phyloP scores from a whole-genome alignment of 2,888 invertebrate genomes.

The Xestia c-nigrum region DNA sequence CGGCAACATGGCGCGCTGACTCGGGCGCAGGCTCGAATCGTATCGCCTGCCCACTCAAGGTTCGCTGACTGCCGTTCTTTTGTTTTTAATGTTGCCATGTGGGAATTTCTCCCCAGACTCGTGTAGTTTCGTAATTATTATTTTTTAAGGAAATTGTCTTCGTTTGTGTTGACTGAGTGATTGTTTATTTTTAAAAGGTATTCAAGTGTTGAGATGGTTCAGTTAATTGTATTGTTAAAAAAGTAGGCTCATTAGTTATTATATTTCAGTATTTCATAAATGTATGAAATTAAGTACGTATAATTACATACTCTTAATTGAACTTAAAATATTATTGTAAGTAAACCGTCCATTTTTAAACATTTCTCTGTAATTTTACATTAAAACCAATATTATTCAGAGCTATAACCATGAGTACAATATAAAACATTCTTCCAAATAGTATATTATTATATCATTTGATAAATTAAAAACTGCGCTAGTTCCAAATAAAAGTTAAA shows the following conservation, averaged over 20 bases:
- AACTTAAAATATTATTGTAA: not conserved
- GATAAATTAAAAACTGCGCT: not conserved
- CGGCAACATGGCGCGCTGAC: conserved; percentile 90
- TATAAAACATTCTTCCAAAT: not conserved
- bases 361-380: not conserved
- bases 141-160: conserved; percentile 32
- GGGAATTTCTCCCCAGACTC: conserved; percentile 66
- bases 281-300: not conserved
- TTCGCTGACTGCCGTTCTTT: conserved; percentile 91
- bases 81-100: conserved; percentile 89
- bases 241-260: not conserved
- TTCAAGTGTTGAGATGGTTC: conserved; percentile 4
- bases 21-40: conserved; percentile 92
- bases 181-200: conserved; percentile 23
- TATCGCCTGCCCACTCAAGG: conserved; percentile 92
- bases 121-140: conserved; percentile 46
- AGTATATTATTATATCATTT: not conserved
- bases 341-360: not conserved
- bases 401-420: not conserved
- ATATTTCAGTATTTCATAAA: not conserved
- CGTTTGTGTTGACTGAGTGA: conserved; percentile 5
- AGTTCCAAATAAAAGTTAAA: not conserved
- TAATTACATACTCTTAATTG: not conserved
- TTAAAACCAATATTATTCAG: not conserved
- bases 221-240: not conserved